These are phyloP conservation scores for Papilio dardanus DNA, from an alignment of 1,140 invertebrate genomes.

Conservation along the genomic window DNA sequence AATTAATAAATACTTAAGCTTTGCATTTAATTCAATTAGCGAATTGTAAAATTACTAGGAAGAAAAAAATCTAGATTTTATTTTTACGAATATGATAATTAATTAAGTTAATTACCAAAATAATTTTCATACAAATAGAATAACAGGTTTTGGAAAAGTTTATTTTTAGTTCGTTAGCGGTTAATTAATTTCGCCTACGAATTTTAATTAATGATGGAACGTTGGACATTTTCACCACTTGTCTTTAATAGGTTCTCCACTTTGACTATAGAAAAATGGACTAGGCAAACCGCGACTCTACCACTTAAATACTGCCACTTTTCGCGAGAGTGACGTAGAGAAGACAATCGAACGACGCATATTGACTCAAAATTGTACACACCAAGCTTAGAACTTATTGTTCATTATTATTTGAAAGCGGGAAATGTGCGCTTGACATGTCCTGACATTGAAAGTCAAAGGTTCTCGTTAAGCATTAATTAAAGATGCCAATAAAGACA, in stretches of 20 bases:
- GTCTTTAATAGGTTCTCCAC: constrained; percentile 39
- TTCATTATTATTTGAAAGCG: no score
- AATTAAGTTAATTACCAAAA: constrained; percentile 24
- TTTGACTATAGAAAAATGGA: no score
- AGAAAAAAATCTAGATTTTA: neutral
- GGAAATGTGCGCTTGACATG: no score
- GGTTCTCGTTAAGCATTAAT: constrained; percentile 38
- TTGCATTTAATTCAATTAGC: neutral
- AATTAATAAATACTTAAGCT: neutral
- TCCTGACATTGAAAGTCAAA: no score
- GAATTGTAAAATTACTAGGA: neutral
- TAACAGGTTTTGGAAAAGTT: neutral
- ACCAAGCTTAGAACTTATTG: no score
- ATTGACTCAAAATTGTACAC: no score
- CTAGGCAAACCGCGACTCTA: no score
- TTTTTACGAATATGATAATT: constrained; percentile 10
- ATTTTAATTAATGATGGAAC: neutral
- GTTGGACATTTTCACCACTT: constrained; percentile 26
- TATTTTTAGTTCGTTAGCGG: constrained; percentile 14
- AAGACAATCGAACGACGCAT: no score
- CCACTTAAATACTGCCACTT: no score
- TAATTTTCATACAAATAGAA: constrained; percentile 6
- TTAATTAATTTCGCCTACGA: constrained; percentile 11
- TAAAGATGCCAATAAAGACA: constrained; percentile 17
- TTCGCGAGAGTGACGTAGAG: no score